A percentile compares a stretch with the other conserved stretches of the same genome.
These are phyloP conservation scores for Drosophila willistoni DNA, from an alignment of 1,140 invertebrate genomes.

Conservation along the genomic window DNA sequence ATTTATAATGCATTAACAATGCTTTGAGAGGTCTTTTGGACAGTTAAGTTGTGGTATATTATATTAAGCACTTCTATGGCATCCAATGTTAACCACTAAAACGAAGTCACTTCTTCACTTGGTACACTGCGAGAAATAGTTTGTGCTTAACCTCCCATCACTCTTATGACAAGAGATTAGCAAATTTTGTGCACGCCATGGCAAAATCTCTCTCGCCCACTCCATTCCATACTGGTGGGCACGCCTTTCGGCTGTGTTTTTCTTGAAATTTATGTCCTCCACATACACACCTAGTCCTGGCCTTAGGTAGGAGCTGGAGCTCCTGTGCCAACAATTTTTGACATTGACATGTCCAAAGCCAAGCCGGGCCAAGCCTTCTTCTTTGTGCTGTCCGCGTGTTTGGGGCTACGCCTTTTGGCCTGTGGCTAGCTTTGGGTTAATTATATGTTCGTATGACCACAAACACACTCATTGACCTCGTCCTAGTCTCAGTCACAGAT, in stretches of 20 bases:
- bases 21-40: background rate
- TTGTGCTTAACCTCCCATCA: background rate
- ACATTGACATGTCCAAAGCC: conserved; percentile 39
- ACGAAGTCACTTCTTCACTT: too few relatives aligned
- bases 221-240: background rate
- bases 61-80: conserved; percentile 16
- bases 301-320: background rate
- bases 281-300: background rate
- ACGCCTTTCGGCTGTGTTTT: conserved; percentile 9
- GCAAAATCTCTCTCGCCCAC: background rate
- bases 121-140: conserved; percentile 2
- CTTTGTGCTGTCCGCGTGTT: conserved; percentile 13
- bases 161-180: conserved; percentile 15
- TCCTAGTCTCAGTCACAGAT: conserved; percentile 1
- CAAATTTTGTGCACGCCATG: conserved; percentile 9
- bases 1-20: conserved; percentile 13
- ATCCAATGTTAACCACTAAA: background rate
- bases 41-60: background rate
- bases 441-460: conserved; percentile 18
- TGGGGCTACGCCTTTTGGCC: conserved; percentile 27
- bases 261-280: conserved; percentile 14
- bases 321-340: conserved; percentile 39
- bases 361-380: conserved; percentile 36
- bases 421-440: background rate
- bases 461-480: conserved; percentile 7